Evolutionary conservation across 30 jellyfish, hydroid and myxozoan genomes (phyloP), one percentile per base, ranked within the genome.

Genomic region (Turritopsis dohrnii): DNA sequence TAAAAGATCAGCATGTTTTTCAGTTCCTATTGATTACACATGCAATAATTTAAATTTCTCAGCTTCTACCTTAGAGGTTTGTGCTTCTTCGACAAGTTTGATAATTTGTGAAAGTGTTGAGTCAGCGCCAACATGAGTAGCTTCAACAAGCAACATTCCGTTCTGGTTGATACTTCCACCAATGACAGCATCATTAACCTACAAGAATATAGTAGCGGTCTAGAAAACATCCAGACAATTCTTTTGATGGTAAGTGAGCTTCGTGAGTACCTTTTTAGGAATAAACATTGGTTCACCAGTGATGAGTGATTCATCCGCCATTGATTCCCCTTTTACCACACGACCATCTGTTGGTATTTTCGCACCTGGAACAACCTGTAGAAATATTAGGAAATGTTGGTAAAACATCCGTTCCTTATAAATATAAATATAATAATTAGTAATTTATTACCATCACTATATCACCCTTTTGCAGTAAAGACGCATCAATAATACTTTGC

Each of bases 211-310:
- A 69, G 77, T 69, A n/a, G 77, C 9, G n/a, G n/a, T n/a, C n/a
- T n/a, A n/a, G n/a, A n/a, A n/a, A n/a, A n/a, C n/a, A n/a, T n/a
- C n/a, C n/a, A n/a, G n/a, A n/a, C n/a, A n/a, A n/a, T n/a, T n/a
- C n/a, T n/a, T n/a, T n/a, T n/a, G n/a, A n/a, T n/a, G n/a, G n/a
- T n/a, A n/a, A n/a, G n/a, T n/a, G n/a, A n/a, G n/a, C n/a, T n/a
- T n/a, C n/a, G n/a, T 41, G 60, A 41, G 9, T 41, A 85, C 95
- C 88, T 66, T 85, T 72, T 94, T 94, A 26, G 88, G 28, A 16
- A 94, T 96, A 20, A 97, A 97, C 84, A 89, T 54, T 1, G 97
- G 86, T 84, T 94, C 99, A 21, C 99, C 99, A 26, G 97, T 94
- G 54, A 94, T 86, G 19, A 89, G 82, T 7, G 97, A 87, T 83